Percentiles rank a stretch among this genome's conserved stretches.
Conservation (phyloP, 2,888 invertebrate genomes). For the Crossocerus cetratus region DNA sequence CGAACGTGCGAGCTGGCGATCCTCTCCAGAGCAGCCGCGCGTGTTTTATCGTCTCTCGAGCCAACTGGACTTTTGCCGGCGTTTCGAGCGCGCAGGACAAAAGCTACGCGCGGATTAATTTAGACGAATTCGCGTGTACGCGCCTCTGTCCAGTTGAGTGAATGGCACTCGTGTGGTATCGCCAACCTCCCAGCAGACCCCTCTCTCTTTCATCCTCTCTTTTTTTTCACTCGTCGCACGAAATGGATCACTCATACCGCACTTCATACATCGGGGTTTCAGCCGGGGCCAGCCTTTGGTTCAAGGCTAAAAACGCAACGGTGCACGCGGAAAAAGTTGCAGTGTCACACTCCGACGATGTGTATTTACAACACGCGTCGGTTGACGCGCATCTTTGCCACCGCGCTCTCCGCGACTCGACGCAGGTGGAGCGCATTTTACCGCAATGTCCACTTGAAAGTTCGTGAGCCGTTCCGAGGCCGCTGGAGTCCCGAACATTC, state of each 20-base stretch:
- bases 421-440: slow-evolving; percentile 29
- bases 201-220: too few relatives aligned
- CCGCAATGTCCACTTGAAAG: slow-evolving; percentile 44
- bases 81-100: not conserved
- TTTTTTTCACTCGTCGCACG: not conserved
- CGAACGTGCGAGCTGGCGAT: not conserved
- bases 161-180: not conserved
- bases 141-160: not conserved
- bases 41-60: too few relatives aligned
- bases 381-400: slow-evolving; percentile 50
- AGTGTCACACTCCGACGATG: slow-evolving; percentile 37
- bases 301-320: slow-evolving; percentile 16
- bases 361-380: slow-evolving; percentile 31
- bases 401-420: slow-evolving; percentile 43
- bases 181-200: too few relatives aligned
- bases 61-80: too few relatives aligned
- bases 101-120: not conserved
- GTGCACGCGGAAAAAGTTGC: slow-evolving; percentile 5
- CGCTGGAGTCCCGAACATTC: slow-evolving; percentile 49
- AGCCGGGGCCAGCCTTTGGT: slow-evolving; percentile 8
- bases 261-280: not conserved
- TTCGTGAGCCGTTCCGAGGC: slow-evolving; percentile 25
- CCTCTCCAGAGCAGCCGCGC: too few relatives aligned
- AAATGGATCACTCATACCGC: not conserved
- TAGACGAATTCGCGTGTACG: not conserved